Conservation (phyloP, 2,797 vertebrate genomes). For the Lithobates sylvaticus region DNA sequence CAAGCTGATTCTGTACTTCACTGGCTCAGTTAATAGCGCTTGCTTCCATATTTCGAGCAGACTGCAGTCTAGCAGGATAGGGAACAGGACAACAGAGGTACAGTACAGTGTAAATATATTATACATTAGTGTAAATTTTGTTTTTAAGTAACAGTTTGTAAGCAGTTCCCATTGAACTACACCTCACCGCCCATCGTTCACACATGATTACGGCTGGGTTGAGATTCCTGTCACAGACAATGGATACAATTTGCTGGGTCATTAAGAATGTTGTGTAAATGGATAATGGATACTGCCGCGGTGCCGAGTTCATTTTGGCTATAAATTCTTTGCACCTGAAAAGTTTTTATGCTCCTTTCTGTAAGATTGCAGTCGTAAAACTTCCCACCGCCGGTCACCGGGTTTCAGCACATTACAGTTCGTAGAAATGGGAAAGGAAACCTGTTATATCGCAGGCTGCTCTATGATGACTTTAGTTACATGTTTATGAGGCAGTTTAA, state of each 20-base stretch:
- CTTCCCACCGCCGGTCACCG: slow-evolving; percentile 34
- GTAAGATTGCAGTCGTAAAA: slow-evolving; percentile 54
- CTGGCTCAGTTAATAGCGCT: slow-evolving; percentile 53
- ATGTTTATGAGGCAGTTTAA: slow-evolving; percentile 39
- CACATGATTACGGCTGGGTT: slow-evolving; percentile 72
- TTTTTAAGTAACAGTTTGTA: slow-evolving; percentile 69
- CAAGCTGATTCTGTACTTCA: slow-evolving; percentile 44
- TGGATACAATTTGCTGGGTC: slow-evolving; percentile 70
- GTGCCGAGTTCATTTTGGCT: slow-evolving; percentile 65
- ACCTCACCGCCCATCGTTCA: slow-evolving; percentile 70
- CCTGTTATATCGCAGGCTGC: slow-evolving; percentile 16
- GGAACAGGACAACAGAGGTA: slow-evolving; percentile 14
- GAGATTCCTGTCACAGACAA: slow-evolving; percentile 71
- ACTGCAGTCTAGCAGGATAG: slow-evolving; percentile 30
- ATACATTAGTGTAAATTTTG: slow-evolving; percentile 66
- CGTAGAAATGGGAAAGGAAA: slow-evolving; percentile 59
- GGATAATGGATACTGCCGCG: slow-evolving; percentile 70
- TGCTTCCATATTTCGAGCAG: slow-evolving; percentile 25
- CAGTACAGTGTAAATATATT: slow-evolving; percentile 58
- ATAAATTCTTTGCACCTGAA: slow-evolving; percentile 70
- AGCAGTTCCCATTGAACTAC: slow-evolving; percentile 71
- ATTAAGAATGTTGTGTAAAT: slow-evolving; percentile 72
- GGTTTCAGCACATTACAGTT: slow-evolving; percentile 58
- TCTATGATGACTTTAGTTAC: slow-evolving; percentile 33
- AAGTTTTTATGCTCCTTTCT: slow-evolving; percentile 61